Conservation (phyloP, 2,113 vertebrate genomes). For the Potamarius usumacintae region DNA sequence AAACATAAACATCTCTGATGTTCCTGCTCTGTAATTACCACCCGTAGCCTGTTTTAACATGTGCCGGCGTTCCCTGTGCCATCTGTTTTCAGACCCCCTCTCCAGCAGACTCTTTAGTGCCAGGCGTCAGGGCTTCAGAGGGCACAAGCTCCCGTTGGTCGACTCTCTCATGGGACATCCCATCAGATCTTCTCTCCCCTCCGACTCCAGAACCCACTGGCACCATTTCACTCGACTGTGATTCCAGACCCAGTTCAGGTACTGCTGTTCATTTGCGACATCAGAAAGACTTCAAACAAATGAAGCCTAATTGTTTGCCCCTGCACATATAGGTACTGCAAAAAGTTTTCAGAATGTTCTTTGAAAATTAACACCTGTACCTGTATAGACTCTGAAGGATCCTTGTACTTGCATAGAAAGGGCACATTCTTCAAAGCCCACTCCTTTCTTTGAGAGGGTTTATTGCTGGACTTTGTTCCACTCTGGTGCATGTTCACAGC, state of each 20-base stretch:
- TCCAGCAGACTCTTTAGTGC: slow-evolving; percentile 56
- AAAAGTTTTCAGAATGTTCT: slow-evolving; percentile 9
- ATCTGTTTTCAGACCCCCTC: slow-evolving; percentile 61
- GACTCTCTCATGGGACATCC: slow-evolving; percentile 73
- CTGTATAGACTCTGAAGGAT: slow-evolving; percentile 15
- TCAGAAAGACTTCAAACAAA: slow-evolving; percentile 3
- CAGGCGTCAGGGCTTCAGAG: slow-evolving; percentile 59
- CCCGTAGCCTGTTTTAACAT: slow-evolving; percentile 35
- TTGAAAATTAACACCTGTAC: slow-evolving; percentile 28
- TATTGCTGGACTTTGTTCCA: slow-evolving; percentile 38
- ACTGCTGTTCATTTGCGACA: slow-evolving; percentile 30
- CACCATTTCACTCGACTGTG: slow-evolving; percentile 64
- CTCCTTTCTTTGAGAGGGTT: slow-evolving; percentile 12
- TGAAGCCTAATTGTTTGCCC: not conserved
- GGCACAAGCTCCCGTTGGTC: slow-evolving; percentile 68
- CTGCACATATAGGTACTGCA: not conserved
- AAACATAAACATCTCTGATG: slow-evolving; percentile 42
- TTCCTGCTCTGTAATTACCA: slow-evolving; percentile 40
- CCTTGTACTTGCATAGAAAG: not conserved
- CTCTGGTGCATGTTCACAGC: slow-evolving; percentile 16
- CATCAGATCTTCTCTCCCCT: slow-evolving; percentile 73
- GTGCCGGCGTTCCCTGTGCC: slow-evolving; percentile 35
- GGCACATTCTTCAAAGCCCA: slow-evolving; percentile 22
- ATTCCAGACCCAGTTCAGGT: slow-evolving; percentile 80
- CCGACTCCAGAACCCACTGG: slow-evolving; percentile 66